Conservation (phyloP, 2,113 vertebrate genomes). For the Chaenocephalus aceratus region DNA sequence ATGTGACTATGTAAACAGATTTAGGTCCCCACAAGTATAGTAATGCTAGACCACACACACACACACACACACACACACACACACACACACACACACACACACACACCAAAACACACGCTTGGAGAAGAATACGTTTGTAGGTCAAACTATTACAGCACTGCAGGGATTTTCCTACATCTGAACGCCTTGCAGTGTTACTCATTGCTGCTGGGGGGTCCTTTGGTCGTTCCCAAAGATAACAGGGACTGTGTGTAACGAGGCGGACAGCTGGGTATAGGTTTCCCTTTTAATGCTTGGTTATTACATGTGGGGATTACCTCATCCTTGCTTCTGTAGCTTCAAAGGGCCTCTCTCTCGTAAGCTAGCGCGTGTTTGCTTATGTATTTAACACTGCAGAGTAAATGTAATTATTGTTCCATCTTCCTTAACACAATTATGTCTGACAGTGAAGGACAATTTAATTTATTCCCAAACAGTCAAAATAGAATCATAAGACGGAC, state of each 20-base stretch:
- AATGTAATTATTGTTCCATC: neutral
- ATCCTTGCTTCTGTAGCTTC: slow-evolving; percentile 8
- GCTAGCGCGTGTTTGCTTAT: neutral
- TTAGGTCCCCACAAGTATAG: no score
- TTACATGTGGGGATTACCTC: slow-evolving; percentile 21
- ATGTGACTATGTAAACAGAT: no score
- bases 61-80: neutral
- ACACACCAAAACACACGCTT: neutral
- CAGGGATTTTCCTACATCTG: slow-evolving; percentile 12
- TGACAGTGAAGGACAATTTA: slow-evolving; percentile 12
- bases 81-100: neutral
- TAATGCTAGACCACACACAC: no score
- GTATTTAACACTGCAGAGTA: neutral
- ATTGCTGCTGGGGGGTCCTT: slow-evolving; percentile 38
- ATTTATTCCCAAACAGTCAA: no score
- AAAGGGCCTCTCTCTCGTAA: slow-evolving; percentile 3
- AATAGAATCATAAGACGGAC: no score
- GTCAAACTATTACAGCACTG: slow-evolving; percentile 19
- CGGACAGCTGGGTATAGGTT: slow-evolving; percentile 37
- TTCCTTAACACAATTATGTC: slow-evolving; percentile 2
- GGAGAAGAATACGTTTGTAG: neutral
- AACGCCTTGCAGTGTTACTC: slow-evolving; percentile 9
- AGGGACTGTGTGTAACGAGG: slow-evolving; percentile 51
- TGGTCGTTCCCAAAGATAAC: slow-evolving; percentile 73
- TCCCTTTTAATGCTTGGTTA: slow-evolving; percentile 26